A percentile compares a stretch with the other conserved stretches of the same genome.
Evolutionary conservation across 53 echinoderm and acorn worm genomes (phyloP).

Genomic region (Mesocentrotus franciscanus): DNA sequence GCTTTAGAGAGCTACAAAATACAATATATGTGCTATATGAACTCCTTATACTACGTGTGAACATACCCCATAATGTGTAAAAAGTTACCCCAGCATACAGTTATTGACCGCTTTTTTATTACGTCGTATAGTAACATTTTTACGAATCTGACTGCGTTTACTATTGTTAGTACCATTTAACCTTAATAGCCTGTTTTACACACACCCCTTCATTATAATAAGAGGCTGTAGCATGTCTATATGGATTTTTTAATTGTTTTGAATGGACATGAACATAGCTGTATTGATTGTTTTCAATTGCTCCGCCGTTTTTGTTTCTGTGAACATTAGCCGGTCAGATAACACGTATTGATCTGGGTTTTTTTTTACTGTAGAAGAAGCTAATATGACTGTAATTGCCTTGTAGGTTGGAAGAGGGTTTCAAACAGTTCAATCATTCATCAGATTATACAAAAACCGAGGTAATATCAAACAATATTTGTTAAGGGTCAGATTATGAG

Average conservation of each 20-base stretch:
- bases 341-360: not conserved
- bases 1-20: too few species aligned
- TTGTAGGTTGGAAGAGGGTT: not conserved
- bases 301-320: not conserved
- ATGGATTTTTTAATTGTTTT: conserved; percentile 16
- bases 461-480: too few species aligned
- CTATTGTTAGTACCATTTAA: not conserved
- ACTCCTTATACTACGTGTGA: too few species aligned
- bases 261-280: not conserved
- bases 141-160: too few species aligned
- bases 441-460: too few species aligned
- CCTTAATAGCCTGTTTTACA: not conserved
- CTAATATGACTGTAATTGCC: not conserved
- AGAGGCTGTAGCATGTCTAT: not conserved
- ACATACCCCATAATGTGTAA: too few species aligned
- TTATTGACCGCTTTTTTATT: too few species aligned
- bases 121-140: too few species aligned
- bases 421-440: not conserved
- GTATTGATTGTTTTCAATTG: not conserved
- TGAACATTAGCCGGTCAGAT: not conserved
- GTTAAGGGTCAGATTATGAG: too few species aligned
- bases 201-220: not conserved
- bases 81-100: too few species aligned
- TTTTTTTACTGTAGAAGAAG: not conserved
- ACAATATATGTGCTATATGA: too few species aligned